These are phyloP conservation scores for Drosophila leonis DNA, from an alignment of 2,888 invertebrate genomes.

Conservation along the genomic window DNA sequence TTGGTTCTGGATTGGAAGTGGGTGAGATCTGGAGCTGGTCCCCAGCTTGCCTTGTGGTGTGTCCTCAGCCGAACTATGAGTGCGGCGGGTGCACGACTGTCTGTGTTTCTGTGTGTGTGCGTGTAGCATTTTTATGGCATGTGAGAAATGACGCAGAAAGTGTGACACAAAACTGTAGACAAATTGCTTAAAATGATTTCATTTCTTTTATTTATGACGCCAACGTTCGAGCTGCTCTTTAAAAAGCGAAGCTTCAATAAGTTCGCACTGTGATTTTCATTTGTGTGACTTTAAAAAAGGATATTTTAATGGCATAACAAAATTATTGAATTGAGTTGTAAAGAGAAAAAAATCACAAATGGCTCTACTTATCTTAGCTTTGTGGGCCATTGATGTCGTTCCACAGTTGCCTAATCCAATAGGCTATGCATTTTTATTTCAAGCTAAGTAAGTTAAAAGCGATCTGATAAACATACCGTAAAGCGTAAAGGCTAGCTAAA, in stretches of 20 bases:
- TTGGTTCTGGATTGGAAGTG: slow-evolving; percentile 39
- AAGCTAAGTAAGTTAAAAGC: not conserved
- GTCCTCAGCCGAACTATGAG: slow-evolving; percentile 17
- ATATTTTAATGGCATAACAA: slow-evolving; percentile 8
- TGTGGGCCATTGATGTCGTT: too few relatives aligned
- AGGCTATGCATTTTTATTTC: not conserved
- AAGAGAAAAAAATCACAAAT: not conserved
- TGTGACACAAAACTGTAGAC: slow-evolving; percentile 82
- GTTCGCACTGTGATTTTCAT: slow-evolving; percentile 15
- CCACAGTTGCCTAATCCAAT: too few relatives aligned
- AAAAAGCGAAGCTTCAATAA: slow-evolving; percentile 22
- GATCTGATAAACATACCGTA: too few relatives aligned
- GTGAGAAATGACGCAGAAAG: slow-evolving; percentile 81
- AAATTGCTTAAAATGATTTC: slow-evolving; percentile 80
- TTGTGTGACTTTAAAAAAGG: slow-evolving; percentile 1
- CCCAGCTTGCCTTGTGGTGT: slow-evolving; percentile 39
- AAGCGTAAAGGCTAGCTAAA: not conserved
- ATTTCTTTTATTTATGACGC: slow-evolving; percentile 77
- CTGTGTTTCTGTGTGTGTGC: slow-evolving; percentile 23
- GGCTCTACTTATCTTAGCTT: not conserved
- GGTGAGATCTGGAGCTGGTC: slow-evolving; percentile 13
- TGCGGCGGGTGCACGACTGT: not conserved
- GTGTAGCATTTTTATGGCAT: slow-evolving; percentile 70
- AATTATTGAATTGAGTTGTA: not conserved
- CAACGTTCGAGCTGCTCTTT: slow-evolving; percentile 26